These are phyloP conservation scores for Pseudorhiza aurosa DNA, from an alignment of 30 jellyfish, hydroid and myxozoan genomes.

Conservation along the genomic window DNA sequence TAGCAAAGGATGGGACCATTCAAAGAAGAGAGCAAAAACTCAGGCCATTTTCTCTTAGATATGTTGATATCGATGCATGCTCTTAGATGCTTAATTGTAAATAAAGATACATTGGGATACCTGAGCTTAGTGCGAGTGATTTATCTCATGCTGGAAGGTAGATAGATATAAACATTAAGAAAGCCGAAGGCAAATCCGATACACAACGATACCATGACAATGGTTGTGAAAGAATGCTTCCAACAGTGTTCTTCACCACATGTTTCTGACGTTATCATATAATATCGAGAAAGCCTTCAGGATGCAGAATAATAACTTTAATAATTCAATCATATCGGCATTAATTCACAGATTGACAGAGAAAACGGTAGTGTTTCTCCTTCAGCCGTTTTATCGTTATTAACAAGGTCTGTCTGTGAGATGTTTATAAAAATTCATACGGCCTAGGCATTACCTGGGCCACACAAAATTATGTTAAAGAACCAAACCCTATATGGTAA, in stretches of 20 bases:
- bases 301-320: not conserved
- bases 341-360: not conserved
- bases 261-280: constrained; percentile 24
- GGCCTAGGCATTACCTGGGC: constrained; percentile 25
- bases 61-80: too few relatives aligned
- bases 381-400: not conserved
- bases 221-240: constrained; percentile 33
- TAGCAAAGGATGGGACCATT: too few relatives aligned
- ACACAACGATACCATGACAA: constrained; percentile 44
- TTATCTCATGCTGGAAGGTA: too few relatives aligned
- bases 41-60: too few relatives aligned
- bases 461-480: not conserved
- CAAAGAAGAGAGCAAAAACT: too few relatives aligned
- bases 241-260: constrained; percentile 39
- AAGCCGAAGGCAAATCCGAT: constrained; percentile 29
- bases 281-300: not conserved
- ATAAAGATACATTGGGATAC: too few relatives aligned
- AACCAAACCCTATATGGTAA: not conserved
- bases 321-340: not conserved
- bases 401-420: too few relatives aligned
- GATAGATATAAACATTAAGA: too few relatives aligned
- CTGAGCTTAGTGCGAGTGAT: too few relatives aligned
- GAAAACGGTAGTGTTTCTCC: not conserved
- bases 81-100: too few relatives aligned
- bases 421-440: not conserved